Evolutionary conservation across 2,113 vertebrate species (phyloP), one percentile per base, ranked within the genome.

Genomic region (Columba livia): DNA sequence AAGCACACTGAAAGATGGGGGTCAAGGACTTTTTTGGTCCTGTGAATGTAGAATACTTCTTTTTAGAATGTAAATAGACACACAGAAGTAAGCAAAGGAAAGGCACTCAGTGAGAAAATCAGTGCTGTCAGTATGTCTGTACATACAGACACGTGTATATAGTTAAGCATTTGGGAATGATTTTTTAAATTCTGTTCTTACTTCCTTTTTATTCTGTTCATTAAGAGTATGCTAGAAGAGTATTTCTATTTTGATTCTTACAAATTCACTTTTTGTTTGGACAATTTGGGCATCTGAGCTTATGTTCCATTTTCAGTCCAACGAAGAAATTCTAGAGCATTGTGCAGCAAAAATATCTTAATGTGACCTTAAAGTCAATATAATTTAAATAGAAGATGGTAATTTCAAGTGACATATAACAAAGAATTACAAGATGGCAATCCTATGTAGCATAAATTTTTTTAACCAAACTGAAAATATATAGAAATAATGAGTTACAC

Each of bases 41-140:
- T 48, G 50, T 20, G 29, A 54, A 36, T 77, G 50, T 15, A 24
- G n/a, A 74, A 25, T 3, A 1, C 21, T 47, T 5, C 17, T 47
- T 56, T n/a, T n/a, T 3, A 14, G 32, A 31, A 71, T 82, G 10
- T 57, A 25, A 31, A n/a, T 2, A 64, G 25, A 4, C 2, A 2
- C 15, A 9, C 3, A 0, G 0, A 1, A 29, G 7, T 54, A 6
- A 28, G 6, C 83, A 25, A 40, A 20, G 57, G 16, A 67, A 77
- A 38, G 24, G 3, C 0, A 1, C 11, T 11, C 28, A 29, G 0
- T 66, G 71, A 53, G 56, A 25, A 62, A 25, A 29, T 18, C 11
- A 34, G 10, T 85, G 44, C 19, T 64, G n/a, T 78, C 70, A 29
- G 29, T n/a, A 2, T 38, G 25, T 38, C 21, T 48, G 21, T 24